Percentiles rank a stretch among this genome's conserved stretches.
Conservation (phyloP, 2,888 invertebrate species). For the Drosophila anomalata region DNA sequence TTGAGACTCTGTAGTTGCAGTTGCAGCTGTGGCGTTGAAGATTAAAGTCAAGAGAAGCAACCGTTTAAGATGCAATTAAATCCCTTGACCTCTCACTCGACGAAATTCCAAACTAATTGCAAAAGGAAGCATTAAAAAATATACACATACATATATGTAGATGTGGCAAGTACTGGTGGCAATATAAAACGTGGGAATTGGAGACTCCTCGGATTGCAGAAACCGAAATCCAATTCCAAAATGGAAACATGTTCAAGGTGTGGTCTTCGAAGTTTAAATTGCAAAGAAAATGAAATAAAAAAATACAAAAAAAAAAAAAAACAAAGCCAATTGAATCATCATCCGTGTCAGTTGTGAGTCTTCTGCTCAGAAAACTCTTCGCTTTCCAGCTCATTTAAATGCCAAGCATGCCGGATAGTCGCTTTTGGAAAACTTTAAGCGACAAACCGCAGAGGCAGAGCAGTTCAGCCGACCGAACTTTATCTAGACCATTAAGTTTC, state of each 20-base stretch:
- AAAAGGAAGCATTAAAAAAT: conserved; percentile 22
- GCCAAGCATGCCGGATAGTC: conserved; percentile 47
- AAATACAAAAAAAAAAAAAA: conserved; percentile 35
- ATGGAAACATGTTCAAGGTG: conserved; percentile 66
- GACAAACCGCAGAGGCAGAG: conserved; percentile 26
- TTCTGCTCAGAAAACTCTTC: conserved; percentile 14
- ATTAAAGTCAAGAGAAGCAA: conserved; percentile 21
- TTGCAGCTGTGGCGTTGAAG: conserved; percentile 25
- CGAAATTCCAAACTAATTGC: conserved; percentile 50
- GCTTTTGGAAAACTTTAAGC: conserved; percentile 44
- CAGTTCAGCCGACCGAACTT: conserved; percentile 47
- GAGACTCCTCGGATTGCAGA: conserved; percentile 66
- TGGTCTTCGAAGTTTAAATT: conserved; percentile 62
- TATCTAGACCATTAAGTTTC: conserved; percentile 74
- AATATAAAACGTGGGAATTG: conserved; percentile 66
- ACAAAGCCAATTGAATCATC: conserved; percentile 70
- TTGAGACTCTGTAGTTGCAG: no score
- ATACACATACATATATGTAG: no score
- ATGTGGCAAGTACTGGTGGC: no score
- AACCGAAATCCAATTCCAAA: conserved; percentile 27
- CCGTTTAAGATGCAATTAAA: conserved; percentile 48
- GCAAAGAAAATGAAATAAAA: conserved; percentile 37
- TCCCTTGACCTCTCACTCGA: conserved; percentile 39
- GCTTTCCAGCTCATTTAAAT: conserved; percentile 61
- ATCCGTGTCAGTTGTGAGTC: conserved; percentile 20